These are phyloP conservation scores for Eptesicus fuscus DNA, from an alignment of 2,113 vertebrate species.

Conservation along the genomic window DNA sequence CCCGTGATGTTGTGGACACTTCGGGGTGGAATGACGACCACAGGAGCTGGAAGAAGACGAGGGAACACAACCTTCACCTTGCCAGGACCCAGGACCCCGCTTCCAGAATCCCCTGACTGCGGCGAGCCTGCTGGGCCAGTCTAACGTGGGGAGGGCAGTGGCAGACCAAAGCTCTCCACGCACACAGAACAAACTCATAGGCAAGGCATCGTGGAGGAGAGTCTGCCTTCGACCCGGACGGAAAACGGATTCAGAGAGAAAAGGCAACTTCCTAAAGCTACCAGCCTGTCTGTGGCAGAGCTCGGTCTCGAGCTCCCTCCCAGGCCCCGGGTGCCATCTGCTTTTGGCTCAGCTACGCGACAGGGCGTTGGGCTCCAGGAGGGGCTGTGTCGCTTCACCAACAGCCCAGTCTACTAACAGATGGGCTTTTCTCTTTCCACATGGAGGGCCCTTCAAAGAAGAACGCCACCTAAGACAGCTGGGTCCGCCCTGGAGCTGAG, in stretches of 20 bases:
- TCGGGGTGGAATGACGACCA: slow-evolving; percentile 72
- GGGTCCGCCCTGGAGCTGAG: neutral
- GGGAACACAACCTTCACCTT: neutral
- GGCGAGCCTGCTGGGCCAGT: neutral
- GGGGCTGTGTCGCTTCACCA: neutral
- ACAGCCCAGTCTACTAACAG: neutral
- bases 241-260: neutral
- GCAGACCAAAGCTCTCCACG: neutral
- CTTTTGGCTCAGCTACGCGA: neutral
- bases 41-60: slow-evolving; percentile 72
- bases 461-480: neutral
- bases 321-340: neutral
- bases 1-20: slow-evolving; percentile 78
- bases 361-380: neutral
- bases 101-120: neutral
- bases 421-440: neutral
- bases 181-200: rapidly evolving
- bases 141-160: rapidly evolving
- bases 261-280: neutral
- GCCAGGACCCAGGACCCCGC: neutral
- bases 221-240: neutral
- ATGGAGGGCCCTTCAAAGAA: neutral
- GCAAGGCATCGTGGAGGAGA: neutral
- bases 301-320: neutral
- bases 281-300: neutral